Evolutionary conservation across 2,113 vertebrate species (phyloP), one percentile per base, ranked within the genome.

Genomic region (Martes martes): DNA sequence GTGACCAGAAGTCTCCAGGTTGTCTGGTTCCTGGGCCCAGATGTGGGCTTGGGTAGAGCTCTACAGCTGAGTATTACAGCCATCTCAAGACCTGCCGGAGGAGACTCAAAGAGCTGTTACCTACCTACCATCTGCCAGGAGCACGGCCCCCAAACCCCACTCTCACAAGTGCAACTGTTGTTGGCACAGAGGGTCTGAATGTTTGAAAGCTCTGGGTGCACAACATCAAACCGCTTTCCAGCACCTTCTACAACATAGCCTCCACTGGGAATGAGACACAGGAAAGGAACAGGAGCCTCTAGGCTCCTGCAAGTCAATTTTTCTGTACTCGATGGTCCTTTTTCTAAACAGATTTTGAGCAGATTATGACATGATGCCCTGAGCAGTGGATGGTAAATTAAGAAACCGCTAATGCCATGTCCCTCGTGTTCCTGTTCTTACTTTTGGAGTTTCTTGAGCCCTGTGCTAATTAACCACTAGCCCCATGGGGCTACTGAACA

Each of bases 401-500:
- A 5, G 33, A 78, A 79, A 26, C 26, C 28, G 31, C 39, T 39
- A 26, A 55, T 5, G n/a, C 15, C 19, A 0, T 6, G 16, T 4
- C 36, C 13, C 23, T 78, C 0, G 0, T 8, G 23, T 10, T 33
- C 73, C 16, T 31, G 9, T 24, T 23, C 74, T 78, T 33, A 33
- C n/a, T 18, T 39, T 33, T 63, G n/a, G 86, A n/a, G 7, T 33
- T 57, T 55, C 88, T 33, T 89, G 15, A 14, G 39, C 28, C 28
- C 31, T 28, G 74, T 15, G 42, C 80, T 65, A 39, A n/a, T 13
- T 42, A 83, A 26, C 52, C 18, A 2, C 47, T 4, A 16, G 23
- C 45, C 36, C 80, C 2, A 0, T 0, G 28, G 7, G 31, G 36
- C 36, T 28, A 7, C 47, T 2, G 15, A 73, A 13, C 59, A 28